Evolutionary conservation across 2,888 invertebrate species (phyloP).

Genomic region (Ophion ventricosus): DNA sequence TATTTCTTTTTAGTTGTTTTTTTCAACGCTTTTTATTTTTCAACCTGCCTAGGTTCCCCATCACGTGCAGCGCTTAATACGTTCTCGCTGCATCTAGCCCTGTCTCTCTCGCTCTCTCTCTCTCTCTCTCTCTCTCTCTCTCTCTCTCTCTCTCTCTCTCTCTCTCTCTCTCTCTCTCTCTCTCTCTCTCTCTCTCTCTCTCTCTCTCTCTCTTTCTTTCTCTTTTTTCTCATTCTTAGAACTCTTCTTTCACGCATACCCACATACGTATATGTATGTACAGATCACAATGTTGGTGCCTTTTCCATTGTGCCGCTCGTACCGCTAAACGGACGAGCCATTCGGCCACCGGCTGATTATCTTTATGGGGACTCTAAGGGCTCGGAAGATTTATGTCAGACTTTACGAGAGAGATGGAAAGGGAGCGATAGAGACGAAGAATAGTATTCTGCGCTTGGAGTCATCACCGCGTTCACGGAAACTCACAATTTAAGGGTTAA

Average conservation of each 20-base stretch:
- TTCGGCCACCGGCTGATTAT: slow-evolving; percentile 76
- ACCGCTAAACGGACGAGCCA: slow-evolving; percentile 75
- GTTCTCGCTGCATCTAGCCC: slow-evolving; percentile 13
- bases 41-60: slow-evolving; percentile 32
- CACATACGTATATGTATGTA: slow-evolving; percentile 11
- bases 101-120: slow-evolving; percentile 9
- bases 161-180: slow-evolving; percentile 9
- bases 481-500: slow-evolving; percentile 1
- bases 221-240: neutral
- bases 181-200: slow-evolving; percentile 16
- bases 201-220: neutral
- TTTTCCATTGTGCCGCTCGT: slow-evolving; percentile 69
- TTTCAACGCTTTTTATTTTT: slow-evolving; percentile 36
- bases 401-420: slow-evolving; percentile 31
- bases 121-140: slow-evolving; percentile 8
- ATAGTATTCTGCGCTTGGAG: slow-evolving; percentile 32
- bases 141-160: slow-evolving; percentile 5
- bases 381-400: slow-evolving; percentile 66
- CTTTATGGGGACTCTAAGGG: slow-evolving; percentile 71
- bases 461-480: slow-evolving; percentile 17
- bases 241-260: neutral
- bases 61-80: slow-evolving; percentile 42
- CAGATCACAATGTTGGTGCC: slow-evolving; percentile 14
- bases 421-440: slow-evolving; percentile 9
- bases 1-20: slow-evolving; percentile 41